These are phyloP conservation scores for Tiphia femorata DNA, from an alignment of 2,888 invertebrate genomes.

Conservation along the genomic window DNA sequence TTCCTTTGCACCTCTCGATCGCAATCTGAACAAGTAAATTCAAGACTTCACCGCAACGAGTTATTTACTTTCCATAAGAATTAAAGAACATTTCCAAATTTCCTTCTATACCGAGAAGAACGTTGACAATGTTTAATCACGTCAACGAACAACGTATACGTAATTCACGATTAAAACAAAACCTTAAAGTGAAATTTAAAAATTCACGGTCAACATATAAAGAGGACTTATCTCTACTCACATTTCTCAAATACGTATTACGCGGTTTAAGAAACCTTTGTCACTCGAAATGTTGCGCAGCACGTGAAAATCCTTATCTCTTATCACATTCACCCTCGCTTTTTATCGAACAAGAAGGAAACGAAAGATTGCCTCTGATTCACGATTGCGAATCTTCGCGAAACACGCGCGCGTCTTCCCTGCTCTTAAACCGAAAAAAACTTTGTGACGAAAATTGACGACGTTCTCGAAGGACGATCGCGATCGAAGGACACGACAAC, in stretches of 20 bases:
- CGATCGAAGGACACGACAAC: conserved; percentile 42
- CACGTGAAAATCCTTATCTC: no score
- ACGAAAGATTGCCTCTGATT: background rate
- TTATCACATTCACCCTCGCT: background rate
- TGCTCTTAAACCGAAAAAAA: background rate
- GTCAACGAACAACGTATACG: background rate
- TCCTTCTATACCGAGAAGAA: no score
- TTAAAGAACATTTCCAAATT: no score
- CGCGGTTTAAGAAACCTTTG: no score
- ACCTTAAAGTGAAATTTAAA: background rate
- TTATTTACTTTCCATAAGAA: no score
- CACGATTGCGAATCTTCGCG: background rate
- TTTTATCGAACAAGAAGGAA: background rate
- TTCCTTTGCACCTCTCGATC: background rate
- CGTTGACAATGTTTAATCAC: no score
- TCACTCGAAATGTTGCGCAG: no score
- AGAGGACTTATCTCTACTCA: no score
- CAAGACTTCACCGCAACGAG: no score
- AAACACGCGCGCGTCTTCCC: background rate
- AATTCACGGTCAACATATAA: no score
- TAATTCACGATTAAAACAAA: background rate
- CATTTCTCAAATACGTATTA: no score
- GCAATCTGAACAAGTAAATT: background rate
- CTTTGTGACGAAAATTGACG: no score
- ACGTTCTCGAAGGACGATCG: conserved; percentile 27